Evolutionary conservation across 2,888 invertebrate species (phyloP).

Genomic region (Plebejus argus): DNA sequence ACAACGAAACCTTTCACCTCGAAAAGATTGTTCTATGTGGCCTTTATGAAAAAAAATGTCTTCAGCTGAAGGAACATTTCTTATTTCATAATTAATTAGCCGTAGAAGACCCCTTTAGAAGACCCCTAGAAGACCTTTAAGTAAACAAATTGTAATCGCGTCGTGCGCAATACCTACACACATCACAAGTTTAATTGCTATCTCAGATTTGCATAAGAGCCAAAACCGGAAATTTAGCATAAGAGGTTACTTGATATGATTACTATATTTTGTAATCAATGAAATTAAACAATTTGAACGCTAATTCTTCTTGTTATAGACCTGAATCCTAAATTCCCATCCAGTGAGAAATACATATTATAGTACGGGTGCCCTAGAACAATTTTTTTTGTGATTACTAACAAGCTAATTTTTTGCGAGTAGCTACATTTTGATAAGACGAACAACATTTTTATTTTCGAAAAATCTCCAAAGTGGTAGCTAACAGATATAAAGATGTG

Average conservation of each 20-base stretch:
- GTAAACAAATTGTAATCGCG: not conserved
- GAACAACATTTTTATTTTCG: no score
- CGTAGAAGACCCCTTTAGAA: not conserved
- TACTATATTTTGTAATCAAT: not conserved
- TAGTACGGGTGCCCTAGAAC: no score
- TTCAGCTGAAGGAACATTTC: not conserved
- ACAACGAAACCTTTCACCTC: not conserved
- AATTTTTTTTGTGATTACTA: no score
- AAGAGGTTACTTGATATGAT: not conserved
- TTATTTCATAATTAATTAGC: not conserved
- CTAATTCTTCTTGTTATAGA: no score
- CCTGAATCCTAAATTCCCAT: no score
- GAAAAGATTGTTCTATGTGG: not conserved
- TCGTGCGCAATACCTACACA: not conserved
- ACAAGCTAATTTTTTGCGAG: no score
- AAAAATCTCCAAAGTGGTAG: no score
- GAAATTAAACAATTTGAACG: not conserved
- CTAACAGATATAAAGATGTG: no score
- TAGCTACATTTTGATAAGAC: no score
- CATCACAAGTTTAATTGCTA: not conserved
- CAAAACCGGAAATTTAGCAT: not conserved
- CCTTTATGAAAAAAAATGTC: not conserved
- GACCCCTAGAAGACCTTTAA: not conserved
- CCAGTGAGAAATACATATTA: no score
- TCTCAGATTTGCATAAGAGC: not conserved